Conservation (phyloP, 2,113 vertebrate species). For the Ardeotis arabs region DNA sequence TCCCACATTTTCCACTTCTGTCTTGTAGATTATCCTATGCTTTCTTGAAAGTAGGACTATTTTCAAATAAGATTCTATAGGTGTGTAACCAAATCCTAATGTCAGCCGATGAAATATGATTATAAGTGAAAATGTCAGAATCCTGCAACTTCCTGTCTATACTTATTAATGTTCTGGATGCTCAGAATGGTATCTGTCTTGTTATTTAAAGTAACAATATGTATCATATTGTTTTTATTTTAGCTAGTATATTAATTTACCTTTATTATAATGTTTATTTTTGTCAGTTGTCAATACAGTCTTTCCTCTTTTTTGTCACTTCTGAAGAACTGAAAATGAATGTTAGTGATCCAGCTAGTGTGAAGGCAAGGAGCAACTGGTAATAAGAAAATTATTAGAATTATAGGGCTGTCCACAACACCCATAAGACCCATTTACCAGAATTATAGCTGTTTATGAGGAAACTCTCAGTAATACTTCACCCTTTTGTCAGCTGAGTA, state of each 20-base stretch:
- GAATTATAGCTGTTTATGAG: slow-evolving; percentile 2
- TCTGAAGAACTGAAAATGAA: neutral
- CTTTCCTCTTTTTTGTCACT: neutral
- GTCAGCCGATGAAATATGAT: neutral
- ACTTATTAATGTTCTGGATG: neutral
- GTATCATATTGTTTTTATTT: neutral
- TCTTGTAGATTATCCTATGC: neutral
- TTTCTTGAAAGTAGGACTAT: neutral
- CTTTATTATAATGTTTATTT: neutral
- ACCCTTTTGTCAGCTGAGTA: neutral
- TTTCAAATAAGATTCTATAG: neutral
- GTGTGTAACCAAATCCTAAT: neutral
- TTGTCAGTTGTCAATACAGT: neutral
- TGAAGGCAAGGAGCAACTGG: neutral
- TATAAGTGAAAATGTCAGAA: neutral
- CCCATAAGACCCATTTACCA: neutral
- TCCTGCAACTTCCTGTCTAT: neutral
- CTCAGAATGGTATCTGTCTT: neutral
- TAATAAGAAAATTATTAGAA: slow-evolving; percentile 39
- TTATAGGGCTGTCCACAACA: neutral
- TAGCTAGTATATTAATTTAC: neutral
- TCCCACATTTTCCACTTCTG: neutral
- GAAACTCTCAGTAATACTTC: neutral
- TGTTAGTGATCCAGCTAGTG: neutral
- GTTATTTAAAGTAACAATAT: neutral